phyloP scores from a whole-genome alignment of 1,140 invertebrate species.

The Ganaspis sp. region DNA sequence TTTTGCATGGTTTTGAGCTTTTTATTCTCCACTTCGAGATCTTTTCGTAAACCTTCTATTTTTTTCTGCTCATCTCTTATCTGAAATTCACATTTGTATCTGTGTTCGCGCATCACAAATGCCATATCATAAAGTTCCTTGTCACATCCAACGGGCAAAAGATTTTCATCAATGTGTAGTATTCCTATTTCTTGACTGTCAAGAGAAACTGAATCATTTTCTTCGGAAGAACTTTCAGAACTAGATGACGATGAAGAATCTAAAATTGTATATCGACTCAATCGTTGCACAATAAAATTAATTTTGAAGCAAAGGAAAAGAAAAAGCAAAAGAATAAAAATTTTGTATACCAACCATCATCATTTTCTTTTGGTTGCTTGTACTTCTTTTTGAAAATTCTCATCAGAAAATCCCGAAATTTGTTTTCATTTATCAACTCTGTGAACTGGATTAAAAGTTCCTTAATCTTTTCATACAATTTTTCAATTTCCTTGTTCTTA shows the following conservation, averaged over 20 bases:
- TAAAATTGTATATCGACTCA: constrained; percentile 50
- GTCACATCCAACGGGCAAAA: constrained; percentile 86
- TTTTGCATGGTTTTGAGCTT: constrained; percentile 63
- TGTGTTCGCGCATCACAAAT: constrained; percentile 79
- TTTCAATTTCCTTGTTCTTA: constrained; percentile 64
- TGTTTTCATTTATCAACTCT: constrained; percentile 81
- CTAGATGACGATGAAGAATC: constrained; percentile 76
- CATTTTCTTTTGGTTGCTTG: constrained; percentile 76
- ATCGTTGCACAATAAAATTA: too few species aligned
- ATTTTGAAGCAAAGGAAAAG: too few species aligned
- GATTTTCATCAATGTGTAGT: constrained; percentile 83
- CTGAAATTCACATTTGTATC: constrained; percentile 73
- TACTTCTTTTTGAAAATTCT: constrained; percentile 88
- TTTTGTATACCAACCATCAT: constrained; percentile 65
- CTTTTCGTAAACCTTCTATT: constrained; percentile 72
- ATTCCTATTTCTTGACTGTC: constrained; percentile 80
- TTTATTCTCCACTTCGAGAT: constrained; percentile 66
- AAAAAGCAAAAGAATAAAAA: neutral
- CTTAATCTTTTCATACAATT: constrained; percentile 78
- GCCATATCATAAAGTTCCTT: constrained; percentile 81
- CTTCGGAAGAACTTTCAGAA: constrained; percentile 62
- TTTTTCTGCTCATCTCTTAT: constrained; percentile 70
- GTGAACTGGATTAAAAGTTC: constrained; percentile 78
- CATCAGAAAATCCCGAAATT: constrained; percentile 84
- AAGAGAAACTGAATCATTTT: constrained; percentile 76